phyloP scores from a whole-genome alignment of 2,113 vertebrate species.

The Mesoclemmys tuberculata region DNA sequence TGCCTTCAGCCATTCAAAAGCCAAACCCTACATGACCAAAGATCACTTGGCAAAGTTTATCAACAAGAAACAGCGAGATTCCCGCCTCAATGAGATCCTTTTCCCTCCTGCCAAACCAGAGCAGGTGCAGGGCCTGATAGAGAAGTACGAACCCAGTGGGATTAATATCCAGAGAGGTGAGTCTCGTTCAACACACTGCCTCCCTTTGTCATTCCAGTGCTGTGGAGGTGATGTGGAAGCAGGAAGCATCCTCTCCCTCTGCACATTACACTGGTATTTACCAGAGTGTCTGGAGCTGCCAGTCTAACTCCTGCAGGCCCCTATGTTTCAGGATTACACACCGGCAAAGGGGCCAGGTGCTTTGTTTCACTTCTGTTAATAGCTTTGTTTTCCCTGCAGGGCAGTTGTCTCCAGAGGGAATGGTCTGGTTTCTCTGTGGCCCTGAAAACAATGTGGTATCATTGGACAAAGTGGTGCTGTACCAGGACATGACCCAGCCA shows the following conservation, averaged over 20 bases:
- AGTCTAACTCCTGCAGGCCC: background rate
- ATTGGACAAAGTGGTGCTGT: slow-evolving; percentile 85
- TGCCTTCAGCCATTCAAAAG: slow-evolving; percentile 82
- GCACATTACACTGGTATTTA: background rate
- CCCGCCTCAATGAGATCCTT: slow-evolving; percentile 91
- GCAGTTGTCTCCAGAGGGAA: slow-evolving; percentile 93
- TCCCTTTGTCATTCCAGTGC: background rate
- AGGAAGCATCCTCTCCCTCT: accelerated
- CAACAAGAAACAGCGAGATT: slow-evolving; percentile 94
- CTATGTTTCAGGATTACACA: background rate
- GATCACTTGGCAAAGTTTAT: slow-evolving; percentile 95
- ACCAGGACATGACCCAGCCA: slow-evolving; percentile 94
- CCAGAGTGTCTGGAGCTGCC: background rate
- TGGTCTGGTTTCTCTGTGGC: slow-evolving; percentile 92
- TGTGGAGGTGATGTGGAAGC: accelerated
- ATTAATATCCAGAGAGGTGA: slow-evolving; percentile 92
- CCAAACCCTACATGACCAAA: slow-evolving; percentile 97
- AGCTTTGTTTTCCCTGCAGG: slow-evolving; percentile 73
- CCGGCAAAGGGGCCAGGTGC: accelerated
- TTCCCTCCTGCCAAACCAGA: slow-evolving; percentile 89
- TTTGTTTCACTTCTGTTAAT: accelerated
- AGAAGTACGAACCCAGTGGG: slow-evolving; percentile 91
- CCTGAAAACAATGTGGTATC: slow-evolving; percentile 89
- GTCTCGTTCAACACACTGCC: background rate
- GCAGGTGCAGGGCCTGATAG: slow-evolving; percentile 92